phyloP scores from a whole-genome alignment of 2,888 invertebrate species.

The Taphrorychus bicolor region DNA sequence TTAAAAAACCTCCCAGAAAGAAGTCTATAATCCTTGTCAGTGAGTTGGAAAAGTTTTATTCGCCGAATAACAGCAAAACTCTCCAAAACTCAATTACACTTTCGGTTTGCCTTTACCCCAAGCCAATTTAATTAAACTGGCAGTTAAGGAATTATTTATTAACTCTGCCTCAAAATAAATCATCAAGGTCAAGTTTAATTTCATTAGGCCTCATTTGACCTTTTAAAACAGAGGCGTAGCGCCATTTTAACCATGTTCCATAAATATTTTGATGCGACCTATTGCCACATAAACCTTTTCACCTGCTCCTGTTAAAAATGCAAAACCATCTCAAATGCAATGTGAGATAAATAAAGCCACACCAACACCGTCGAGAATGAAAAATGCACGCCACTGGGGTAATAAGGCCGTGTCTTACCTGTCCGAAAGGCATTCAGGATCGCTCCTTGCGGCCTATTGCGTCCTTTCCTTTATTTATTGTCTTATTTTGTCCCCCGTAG shows the following conservation, averaged over 20 bases:
- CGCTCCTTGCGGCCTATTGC: slow-evolving; percentile 47
- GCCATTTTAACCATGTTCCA: too few species aligned
- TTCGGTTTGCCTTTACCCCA: not conserved
- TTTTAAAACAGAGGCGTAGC: not conserved
- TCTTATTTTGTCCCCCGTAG: slow-evolving; percentile 51
- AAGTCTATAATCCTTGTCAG: not conserved
- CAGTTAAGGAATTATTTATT: not conserved
- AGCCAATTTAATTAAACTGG: not conserved
- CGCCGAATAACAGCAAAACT: too few species aligned
- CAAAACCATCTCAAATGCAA: not conserved
- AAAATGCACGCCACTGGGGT: not conserved
- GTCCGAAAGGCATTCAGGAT: slow-evolving; percentile 32
- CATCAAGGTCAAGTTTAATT: not conserved
- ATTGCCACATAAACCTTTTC: too few species aligned
- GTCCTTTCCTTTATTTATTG: slow-evolving; percentile 56
- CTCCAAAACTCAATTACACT: not conserved
- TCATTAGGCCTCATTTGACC: not conserved
- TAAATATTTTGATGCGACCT: too few species aligned
- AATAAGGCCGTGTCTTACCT: slow-evolving; percentile 26
- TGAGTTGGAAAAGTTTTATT: not conserved
- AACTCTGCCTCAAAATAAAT: not conserved
- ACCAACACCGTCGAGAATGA: not conserved
- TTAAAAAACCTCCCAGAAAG: not conserved
- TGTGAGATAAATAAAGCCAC: not conserved
- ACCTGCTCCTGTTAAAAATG: not conserved